Evolutionary conservation across 1,140 invertebrate species (phyloP).

Genomic region (Lycorma delicatula): DNA sequence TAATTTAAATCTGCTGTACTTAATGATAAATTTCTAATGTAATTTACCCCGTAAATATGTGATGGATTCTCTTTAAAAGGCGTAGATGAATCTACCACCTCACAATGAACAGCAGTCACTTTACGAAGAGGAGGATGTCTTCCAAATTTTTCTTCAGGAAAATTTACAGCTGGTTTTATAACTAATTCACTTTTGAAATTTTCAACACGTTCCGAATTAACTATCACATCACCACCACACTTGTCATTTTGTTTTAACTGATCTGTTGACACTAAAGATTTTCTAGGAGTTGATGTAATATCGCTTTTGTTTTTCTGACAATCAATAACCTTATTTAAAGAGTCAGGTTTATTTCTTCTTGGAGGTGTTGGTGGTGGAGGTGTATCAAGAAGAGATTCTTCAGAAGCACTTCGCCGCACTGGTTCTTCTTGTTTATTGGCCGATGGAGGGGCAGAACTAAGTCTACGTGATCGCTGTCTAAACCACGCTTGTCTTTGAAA

Average conservation of each 20-base stretch:
- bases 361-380: conserved; percentile 22
- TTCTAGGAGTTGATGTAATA: neutral
- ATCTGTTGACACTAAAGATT: neutral
- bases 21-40: conserved; percentile 2
- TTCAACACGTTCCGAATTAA: neutral
- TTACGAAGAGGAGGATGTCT: conserved; percentile 19
- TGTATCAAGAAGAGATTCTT: conserved; percentile 37
- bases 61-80: conserved; percentile 18
- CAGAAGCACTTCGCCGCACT: conserved; percentile 38
- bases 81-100: conserved; percentile 22
- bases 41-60: conserved; percentile 9
- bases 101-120: conserved; percentile 25
- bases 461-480: conserved; percentile 39
- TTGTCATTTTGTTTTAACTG: conserved; percentile 3
- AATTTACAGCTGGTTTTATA: neutral
- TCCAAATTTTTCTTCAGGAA: conserved; percentile 19
- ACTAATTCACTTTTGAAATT: neutral
- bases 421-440: conserved; percentile 15
- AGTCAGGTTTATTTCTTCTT: conserved; percentile 23
- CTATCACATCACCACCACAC: neutral
- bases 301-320: too few relatives aligned
- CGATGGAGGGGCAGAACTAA: conserved; percentile 19
- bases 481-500: conserved; percentile 51
- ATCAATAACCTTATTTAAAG: neutral
- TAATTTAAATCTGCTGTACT: conserved; percentile 10